Base-by-base conservation (phyloP, 2,797 vertebrate species). In the Acomys russatus region DNA sequence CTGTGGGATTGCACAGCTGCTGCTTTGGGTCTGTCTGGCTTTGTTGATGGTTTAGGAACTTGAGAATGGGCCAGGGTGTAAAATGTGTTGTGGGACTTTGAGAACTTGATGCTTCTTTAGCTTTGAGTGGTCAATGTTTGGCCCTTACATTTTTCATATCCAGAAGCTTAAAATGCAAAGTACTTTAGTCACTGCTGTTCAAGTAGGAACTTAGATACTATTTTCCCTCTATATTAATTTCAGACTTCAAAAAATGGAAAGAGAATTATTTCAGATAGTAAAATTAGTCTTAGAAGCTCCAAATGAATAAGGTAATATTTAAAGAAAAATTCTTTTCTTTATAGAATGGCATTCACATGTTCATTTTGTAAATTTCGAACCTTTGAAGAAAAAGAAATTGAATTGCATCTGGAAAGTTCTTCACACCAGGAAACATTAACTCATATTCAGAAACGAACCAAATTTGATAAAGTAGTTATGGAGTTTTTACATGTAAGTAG, bases 331-430 rank as follows among this genome's bases (percentile, higher is more conserved):
- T 70, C 78, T 97, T 98, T 70, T 93, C 56, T 70, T 98, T 77
- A 11, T 66, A 99, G 99, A 97, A 99, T 99, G 98, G 99, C 99
- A 23, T 99, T 99, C 97, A 99, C 99, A 9, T 99, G 99, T 97
- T 99, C 99, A 23, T 99, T 99, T 98, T 99, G 99, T 98, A 99
- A 99, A 95, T 99, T 99, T 96, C 99, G 99, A 96, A 99, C 99
- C 0, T 99, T 99, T 98, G 99, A 99, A 97, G 99, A 99, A 96
- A 98, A 99, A 97, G 99, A 99, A 97, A 99, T 99, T 95, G 99
- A 99, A 96, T 96, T 99, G 4, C 99, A 99, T 98, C 98, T 99
- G 98, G 98, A 98, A 98, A 99, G 99, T 98, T 94, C 98, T 86
- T 98, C 98, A 98, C 99, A 99, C 86, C 98, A 98, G 93, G 99